Base-by-base conservation (phyloP, 2,888 invertebrate genomes). In the Caenorhabditis angaria region DNA sequence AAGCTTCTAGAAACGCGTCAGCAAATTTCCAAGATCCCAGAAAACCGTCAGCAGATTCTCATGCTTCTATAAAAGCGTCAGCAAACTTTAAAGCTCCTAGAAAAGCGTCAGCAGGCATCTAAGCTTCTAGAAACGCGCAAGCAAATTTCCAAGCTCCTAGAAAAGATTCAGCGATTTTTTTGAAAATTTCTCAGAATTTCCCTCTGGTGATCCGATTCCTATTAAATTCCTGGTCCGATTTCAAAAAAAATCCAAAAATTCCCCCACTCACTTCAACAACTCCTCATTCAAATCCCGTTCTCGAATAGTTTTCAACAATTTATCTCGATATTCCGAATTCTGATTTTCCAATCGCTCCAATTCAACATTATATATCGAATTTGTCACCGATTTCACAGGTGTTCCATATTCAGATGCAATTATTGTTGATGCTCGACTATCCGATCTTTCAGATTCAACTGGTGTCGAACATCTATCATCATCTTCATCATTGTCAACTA, bases 261-360 rank as follows among this genome's bases (percentile, higher is more conserved):
- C 14, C 6, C 18, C 32, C 29, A 58, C 60, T 22, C 28, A 61
- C 62, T 75, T 78, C 27, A 81, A 29, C 29, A 75, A 50, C 50
- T 79, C 72, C 8, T 78, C 80, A 58, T 76, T 76, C 28, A 76
- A 57, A 54, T 82, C 83, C 2, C 80, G 51, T 25, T 82, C 82
- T 5, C 81, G 54, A 3, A 82, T 77, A 6, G 78, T 76, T 27
- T 70, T 58, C 48, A 82, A 24, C 58, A 83, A 60, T 48, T 81
- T 82, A 47, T 84, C 83, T 2, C 83, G 71, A 56, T 83, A 84
- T 47, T 84, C 81, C 0, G 69, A 61, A 51, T 80, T 82, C 14
- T 55, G 55, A 6, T 20, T 10, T 32, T 35, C 55, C 2, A 25
- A 77, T 73, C 77, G 70, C 51, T 77, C 79, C 12, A 82, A 63